Percentiles rank a stretch among this genome's conserved stretches.
Conservation (phyloP, 2,113 vertebrate genomes). For the Pelecanus crispus region DNA sequence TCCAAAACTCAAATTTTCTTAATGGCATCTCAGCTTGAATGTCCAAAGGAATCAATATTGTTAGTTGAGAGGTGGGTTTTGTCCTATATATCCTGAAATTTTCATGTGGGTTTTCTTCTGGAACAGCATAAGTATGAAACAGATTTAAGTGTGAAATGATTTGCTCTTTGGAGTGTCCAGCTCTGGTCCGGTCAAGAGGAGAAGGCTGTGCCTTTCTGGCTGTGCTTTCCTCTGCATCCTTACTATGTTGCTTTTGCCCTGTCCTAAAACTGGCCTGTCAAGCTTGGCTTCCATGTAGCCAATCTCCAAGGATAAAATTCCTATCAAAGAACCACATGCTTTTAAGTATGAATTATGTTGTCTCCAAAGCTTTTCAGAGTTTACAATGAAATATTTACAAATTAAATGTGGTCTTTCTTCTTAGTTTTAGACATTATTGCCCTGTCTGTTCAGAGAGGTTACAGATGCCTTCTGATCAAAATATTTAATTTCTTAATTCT, state of each 20-base stretch:
- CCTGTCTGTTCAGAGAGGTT: neutral
- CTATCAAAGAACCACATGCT: neutral
- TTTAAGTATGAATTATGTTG: neutral
- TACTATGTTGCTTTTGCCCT: neutral
- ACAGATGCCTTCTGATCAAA: constrained; percentile 11
- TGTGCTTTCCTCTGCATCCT: neutral
- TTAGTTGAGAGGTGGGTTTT: neutral
- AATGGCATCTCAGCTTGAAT: neutral
- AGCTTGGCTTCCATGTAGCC: neutral
- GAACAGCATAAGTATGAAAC: neutral
- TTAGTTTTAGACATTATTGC: neutral
- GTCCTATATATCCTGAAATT: neutral
- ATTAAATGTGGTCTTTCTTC: neutral
- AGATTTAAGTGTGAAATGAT: neutral
- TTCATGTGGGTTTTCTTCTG: neutral
- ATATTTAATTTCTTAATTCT: constrained; percentile 38
- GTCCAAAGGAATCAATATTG: neutral
- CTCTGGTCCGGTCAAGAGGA: neutral
- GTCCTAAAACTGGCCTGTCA: neutral
- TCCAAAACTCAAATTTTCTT: neutral
- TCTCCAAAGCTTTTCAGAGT: neutral
- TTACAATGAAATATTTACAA: neutral
- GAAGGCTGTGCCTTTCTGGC: neutral
- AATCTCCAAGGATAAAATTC: neutral
- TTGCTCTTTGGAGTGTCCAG: neutral